Evolutionary conservation across 2,797 vertebrate species (phyloP).

Genomic region (Chiroxiphia lanceolata): DNA sequence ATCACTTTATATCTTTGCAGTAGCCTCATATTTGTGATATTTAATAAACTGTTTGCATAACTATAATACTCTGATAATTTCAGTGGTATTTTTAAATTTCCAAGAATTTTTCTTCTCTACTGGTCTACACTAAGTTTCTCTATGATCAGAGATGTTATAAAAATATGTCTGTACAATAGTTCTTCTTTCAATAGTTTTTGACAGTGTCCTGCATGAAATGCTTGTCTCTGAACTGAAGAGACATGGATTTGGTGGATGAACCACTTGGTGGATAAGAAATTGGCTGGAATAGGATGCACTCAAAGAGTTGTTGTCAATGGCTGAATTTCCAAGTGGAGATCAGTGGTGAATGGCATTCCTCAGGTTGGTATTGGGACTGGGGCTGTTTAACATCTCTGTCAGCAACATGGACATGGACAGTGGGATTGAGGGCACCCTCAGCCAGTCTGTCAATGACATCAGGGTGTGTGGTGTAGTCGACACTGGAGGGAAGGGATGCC

Average conservation of each 20-base stretch:
- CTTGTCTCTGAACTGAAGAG: background rate
- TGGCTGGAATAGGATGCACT: background rate
- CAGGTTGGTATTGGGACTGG: background rate
- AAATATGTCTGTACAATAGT: background rate
- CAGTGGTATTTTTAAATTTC: background rate
- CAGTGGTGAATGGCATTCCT: background rate
- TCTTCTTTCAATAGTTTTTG: background rate
- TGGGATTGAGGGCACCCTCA: background rate
- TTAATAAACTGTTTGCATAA: background rate
- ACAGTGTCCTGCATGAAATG: background rate
- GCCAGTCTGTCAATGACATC: background rate
- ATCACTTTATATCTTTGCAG: background rate
- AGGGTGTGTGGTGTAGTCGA: too few species aligned
- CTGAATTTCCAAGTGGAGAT: background rate
- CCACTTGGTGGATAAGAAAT: background rate
- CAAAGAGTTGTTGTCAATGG: background rate
- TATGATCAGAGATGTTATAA: background rate
- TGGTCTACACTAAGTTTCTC: background rate
- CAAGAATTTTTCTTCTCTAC: background rate
- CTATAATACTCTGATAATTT: background rate
- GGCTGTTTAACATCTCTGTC: background rate
- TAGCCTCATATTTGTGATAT: background rate
- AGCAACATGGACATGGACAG: background rate
- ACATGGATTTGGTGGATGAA: background rate
- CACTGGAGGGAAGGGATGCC: background rate